Conservation (phyloP, 1,140 invertebrate genomes). For the Gryon sp. region DNA sequence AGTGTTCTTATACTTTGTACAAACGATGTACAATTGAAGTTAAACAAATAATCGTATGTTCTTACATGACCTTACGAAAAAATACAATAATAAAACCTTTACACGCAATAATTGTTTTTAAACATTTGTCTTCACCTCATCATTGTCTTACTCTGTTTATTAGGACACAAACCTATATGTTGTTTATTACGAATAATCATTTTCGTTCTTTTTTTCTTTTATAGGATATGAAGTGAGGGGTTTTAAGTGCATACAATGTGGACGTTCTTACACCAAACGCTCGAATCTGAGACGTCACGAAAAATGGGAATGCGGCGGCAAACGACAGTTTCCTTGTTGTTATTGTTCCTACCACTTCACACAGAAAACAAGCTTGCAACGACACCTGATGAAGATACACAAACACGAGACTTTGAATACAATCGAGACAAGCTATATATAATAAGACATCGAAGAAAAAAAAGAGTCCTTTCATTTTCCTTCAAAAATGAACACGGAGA, state of each 20-base stretch:
- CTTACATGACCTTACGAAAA: too few species aligned
- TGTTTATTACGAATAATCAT: background rate
- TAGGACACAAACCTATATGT: too few species aligned
- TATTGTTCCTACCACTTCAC: conserved; percentile 73
- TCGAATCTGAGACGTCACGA: conserved; percentile 72
- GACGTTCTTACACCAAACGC: conserved; percentile 68
- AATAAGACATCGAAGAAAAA: background rate
- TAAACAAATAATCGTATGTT: too few species aligned
- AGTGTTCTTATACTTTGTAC: conserved; percentile 22
- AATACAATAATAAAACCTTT: conserved; percentile 45
- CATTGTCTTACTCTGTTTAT: too few species aligned
- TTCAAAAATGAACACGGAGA: too few species aligned
- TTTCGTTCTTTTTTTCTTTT: conserved; percentile 40
- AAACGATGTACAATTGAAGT: too few species aligned
- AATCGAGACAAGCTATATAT: conserved; percentile 37
- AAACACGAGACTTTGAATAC: conserved; percentile 47
- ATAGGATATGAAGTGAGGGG: conserved; percentile 41
- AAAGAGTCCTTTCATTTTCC: too few species aligned
- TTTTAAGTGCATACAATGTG: conserved; percentile 68
- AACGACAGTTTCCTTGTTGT: conserved; percentile 70
- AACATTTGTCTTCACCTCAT: conserved; percentile 7
- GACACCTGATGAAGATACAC: conserved; percentile 67
- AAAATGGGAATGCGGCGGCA: conserved; percentile 75
- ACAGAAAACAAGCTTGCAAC: conserved; percentile 73
- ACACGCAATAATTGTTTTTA: background rate